Evolutionary conservation across 2,797 vertebrate species (phyloP).

Genomic region (Adelosebastes latens): DNA sequence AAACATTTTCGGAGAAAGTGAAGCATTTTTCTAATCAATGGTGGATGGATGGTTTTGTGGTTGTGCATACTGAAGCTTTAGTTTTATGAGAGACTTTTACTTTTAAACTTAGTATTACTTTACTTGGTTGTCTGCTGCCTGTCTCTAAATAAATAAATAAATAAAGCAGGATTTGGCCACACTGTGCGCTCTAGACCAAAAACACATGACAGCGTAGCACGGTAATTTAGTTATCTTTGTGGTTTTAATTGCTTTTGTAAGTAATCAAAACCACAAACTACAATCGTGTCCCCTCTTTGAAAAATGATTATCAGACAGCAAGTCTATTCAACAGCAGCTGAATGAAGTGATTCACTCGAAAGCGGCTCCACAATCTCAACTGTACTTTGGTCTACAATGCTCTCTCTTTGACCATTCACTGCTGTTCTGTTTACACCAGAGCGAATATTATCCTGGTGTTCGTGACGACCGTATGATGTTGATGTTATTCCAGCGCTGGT

Average conservation of each 20-base stretch:
- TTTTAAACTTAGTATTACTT: background rate
- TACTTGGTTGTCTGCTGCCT: background rate
- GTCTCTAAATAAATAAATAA: background rate
- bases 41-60: background rate
- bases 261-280: slow-evolving; percentile 47
- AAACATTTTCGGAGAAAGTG: background rate
- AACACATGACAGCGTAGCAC: background rate
- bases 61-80: background rate
- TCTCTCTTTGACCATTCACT: slow-evolving; percentile 70
- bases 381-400: slow-evolving; percentile 47
- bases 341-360: slow-evolving; percentile 62
- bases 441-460: slow-evolving; percentile 36
- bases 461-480: slow-evolving; percentile 24
- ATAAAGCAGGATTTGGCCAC: background rate
- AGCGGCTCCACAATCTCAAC: slow-evolving; percentile 49
- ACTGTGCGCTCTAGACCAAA: background rate
- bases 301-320: slow-evolving; percentile 35
- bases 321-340: slow-evolving; percentile 52
- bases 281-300: slow-evolving; percentile 13
- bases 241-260: slow-evolving; percentile 51
- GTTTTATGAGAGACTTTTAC: background rate
- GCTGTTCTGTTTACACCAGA: slow-evolving; percentile 45
- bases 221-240: slow-evolving; percentile 7
- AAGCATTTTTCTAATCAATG: background rate
- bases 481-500: slow-evolving; percentile 53